Base-by-base conservation (phyloP, 2,113 vertebrate genomes). In the Enhydra lutris region DNA sequence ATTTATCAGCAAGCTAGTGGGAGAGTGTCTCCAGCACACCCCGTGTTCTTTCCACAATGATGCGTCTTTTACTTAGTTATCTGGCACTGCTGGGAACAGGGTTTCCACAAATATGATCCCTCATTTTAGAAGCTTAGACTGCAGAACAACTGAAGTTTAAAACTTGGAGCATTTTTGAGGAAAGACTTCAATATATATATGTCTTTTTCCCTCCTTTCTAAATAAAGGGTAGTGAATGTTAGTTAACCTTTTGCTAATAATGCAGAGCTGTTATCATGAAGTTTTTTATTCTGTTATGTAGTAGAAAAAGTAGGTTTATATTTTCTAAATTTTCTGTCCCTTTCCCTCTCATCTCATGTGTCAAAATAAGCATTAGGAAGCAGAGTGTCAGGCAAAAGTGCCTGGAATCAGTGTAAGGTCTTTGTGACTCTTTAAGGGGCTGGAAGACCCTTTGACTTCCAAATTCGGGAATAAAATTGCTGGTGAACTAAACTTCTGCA, bases 1-100 rank as follows among this genome's bases (percentile, higher is more conserved):
- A 92, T 93, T 93, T 89, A 94, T 92, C 80, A 97, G 80, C 17
- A n/a, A 69, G 47, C 59, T 80, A 50, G 45, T 73, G 57, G 55
- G 47, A 88, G 89, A 94, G 13, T 24, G 29, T 94, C 89, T 92
- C 57, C 84, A 61, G 80, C 24, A 80, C 45, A 71, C 52, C 57
- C 57, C 39, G 36, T 14, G 36, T 92, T 89, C 91, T 84, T 92
- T 85, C 85, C 55, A 80, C 47, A 67, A 26, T 0, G 7, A 89
- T 29, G 52, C 2, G 0, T 57, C 93, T 88, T 96, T 82, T 31
- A 82, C 63, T 93, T 92, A 45, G 71, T 88, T 88, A 73, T 57
- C 59, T 80, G 71, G 50, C 23, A 39, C 18, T 85, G 11, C 42
- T 89, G 55, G 71, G 57, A 94, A 83, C 0, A 18, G 67, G 14